These are phyloP conservation scores for Steinernema feltiae DNA, from an alignment of 1,140 invertebrate genomes.

Conservation along the genomic window DNA sequence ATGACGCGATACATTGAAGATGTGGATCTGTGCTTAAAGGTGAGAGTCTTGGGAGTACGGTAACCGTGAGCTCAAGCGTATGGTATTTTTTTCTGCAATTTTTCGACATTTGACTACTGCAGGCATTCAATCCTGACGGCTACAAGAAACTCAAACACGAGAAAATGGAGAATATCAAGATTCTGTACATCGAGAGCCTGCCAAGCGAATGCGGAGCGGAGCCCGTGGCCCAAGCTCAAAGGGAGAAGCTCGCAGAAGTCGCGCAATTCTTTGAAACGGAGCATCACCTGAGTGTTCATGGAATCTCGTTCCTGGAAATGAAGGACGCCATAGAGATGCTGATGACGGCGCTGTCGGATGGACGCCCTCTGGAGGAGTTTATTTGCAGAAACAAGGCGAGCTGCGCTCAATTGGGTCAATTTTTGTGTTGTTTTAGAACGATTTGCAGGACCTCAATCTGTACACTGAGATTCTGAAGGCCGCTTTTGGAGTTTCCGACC, in stretches of 20 bases:
- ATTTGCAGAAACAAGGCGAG: background rate
- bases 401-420: background rate
- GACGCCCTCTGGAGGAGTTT: background rate
- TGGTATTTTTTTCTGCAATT: background rate
- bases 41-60: conserved; percentile 13
- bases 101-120: background rate
- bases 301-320: background rate
- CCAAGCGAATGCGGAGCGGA: background rate
- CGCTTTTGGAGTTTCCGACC: conserved; percentile 17
- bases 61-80: conserved; percentile 14
- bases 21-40: conserved; percentile 22
- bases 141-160: background rate
- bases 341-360: background rate
- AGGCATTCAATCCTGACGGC: background rate
- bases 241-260: background rate
- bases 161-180: conserved; percentile 17
- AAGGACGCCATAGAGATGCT: background rate
- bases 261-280: background rate
- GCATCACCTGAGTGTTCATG: background rate
- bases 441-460: background rate
- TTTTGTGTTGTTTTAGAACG: background rate
- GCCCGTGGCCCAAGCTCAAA: background rate
- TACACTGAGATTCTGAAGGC: conserved; percentile 11
- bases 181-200: conserved; percentile 26
- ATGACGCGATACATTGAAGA: conserved; percentile 20